phyloP scores from a whole-genome alignment of 1,140 invertebrate genomes.

The Drosophila bocki region DNA sequence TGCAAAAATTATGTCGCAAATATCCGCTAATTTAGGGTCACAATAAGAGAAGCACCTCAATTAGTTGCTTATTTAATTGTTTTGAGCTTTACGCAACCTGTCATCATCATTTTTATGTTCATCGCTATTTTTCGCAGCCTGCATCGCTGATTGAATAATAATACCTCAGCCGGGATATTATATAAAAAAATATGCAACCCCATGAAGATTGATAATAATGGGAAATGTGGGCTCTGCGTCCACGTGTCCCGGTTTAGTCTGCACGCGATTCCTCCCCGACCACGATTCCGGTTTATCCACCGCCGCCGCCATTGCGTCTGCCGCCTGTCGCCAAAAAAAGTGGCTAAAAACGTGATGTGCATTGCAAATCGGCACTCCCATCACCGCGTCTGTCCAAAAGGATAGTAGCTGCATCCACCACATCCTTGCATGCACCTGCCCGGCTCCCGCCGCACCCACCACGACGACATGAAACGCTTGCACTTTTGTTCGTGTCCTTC shows the following conservation, averaged over 20 bases:
- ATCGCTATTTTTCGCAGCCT: slow-evolving; percentile 2
- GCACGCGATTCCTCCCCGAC: slow-evolving; percentile 44
- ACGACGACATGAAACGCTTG: slow-evolving; percentile 61
- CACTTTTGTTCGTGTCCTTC: slow-evolving; percentile 75
- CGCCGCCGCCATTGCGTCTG: slow-evolving; percentile 50
- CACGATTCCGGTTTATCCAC: slow-evolving; percentile 6
- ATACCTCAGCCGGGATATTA: slow-evolving; percentile 26
- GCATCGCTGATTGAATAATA: slow-evolving; percentile 68
- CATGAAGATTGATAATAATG: slow-evolving; percentile 14
- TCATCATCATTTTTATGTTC: neutral
- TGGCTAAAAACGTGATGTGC: slow-evolving; percentile 73
- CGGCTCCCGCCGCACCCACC: slow-evolving; percentile 9
- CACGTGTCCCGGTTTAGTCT: slow-evolving; percentile 72
- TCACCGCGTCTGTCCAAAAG: slow-evolving; percentile 5
- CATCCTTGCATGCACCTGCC: slow-evolving; percentile 19
- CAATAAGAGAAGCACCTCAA: slow-evolving; percentile 14
- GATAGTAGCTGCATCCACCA: slow-evolving; percentile 4
- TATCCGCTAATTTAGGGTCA: slow-evolving; percentile 15
- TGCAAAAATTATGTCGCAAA: slow-evolving; percentile 40
- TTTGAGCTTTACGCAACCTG: slow-evolving; percentile 2
- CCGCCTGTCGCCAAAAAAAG: slow-evolving; percentile 69
- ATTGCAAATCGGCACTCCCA: slow-evolving; percentile 49
- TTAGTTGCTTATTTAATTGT: slow-evolving; percentile 59
- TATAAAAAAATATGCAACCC: slow-evolving; percentile 41
- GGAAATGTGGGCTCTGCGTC: slow-evolving; percentile 26